Percentiles rank a stretch among this genome's conserved stretches.
phyloP scores from a whole-genome alignment of 2,888 invertebrate genomes.

The Neoitamus cyanurus region DNA sequence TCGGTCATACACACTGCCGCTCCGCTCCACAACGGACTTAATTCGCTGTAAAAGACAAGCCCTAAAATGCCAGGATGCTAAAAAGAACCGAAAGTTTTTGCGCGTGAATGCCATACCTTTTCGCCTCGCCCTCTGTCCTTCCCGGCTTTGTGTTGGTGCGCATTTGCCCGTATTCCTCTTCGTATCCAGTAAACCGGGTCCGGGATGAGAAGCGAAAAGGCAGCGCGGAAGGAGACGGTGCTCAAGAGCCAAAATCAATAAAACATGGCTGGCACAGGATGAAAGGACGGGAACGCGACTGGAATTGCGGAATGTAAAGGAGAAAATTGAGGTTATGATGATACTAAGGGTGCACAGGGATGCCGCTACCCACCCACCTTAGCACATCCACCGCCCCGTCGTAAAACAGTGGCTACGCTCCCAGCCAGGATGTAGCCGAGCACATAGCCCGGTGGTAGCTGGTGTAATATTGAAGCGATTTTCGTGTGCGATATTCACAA shows the following conservation, averaged over 20 bases:
- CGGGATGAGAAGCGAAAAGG: neutral
- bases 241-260: constrained; percentile 37
- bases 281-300: constrained; percentile 42
- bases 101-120: constrained; percentile 20
- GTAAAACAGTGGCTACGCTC: neutral
- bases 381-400: neutral
- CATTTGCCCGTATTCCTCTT: neutral
- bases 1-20: neutral
- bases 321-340: constrained; percentile 45
- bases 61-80: constrained; percentile 9
- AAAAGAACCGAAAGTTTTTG: constrained; percentile 31
- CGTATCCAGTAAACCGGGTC: neutral
- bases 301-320: constrained; percentile 43
- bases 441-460: neutral
- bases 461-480: constrained; percentile 32
- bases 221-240: neutral
- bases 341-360: constrained; percentile 8
- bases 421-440: neutral
- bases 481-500: constrained; percentile 18
- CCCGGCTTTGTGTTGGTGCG: neutral
- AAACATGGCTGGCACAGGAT: constrained; percentile 41
- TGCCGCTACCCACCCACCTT: neutral
- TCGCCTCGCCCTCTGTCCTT: neutral
- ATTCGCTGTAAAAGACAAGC: constrained; percentile 39
- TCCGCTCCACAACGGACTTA: neutral